A percentile compares a stretch with the other conserved stretches of the same genome.
These are phyloP conservation scores for Alexandromys fortis DNA, from an alignment of 2,113 vertebrate species.

Conservation along the genomic window DNA sequence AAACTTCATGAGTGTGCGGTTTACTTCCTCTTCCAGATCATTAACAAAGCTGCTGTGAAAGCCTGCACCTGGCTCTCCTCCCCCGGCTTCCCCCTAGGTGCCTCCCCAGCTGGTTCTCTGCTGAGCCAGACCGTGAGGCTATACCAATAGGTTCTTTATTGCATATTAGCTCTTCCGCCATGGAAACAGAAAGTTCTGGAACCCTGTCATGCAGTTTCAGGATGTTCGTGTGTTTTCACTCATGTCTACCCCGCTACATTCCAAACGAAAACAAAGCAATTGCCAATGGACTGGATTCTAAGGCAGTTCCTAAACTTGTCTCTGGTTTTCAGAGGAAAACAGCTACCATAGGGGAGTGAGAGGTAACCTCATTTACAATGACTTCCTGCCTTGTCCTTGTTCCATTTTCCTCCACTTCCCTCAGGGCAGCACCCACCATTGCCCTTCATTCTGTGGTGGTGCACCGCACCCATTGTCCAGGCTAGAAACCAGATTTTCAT, in stretches of 20 bases:
- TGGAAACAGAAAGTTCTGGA: background rate
- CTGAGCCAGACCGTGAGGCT: slow-evolving; percentile 15
- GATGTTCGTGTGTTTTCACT: background rate
- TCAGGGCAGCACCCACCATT: fast-evolving
- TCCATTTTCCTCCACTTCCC: fast-evolving
- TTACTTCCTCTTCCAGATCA: slow-evolving; percentile 65
- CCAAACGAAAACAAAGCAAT: background rate
- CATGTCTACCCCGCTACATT: background rate
- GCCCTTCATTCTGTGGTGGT: background rate
- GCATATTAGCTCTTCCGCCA: background rate
- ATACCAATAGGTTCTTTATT: background rate
- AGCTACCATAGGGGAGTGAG: background rate
- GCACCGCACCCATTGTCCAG: fast-evolving
- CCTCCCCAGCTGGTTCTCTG: slow-evolving; percentile 40
- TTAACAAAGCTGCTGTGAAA: slow-evolving; percentile 61
- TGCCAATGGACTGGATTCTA: background rate
- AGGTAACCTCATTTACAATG: background rate
- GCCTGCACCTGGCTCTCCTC: slow-evolving; percentile 64
- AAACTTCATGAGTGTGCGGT: slow-evolving; percentile 73
- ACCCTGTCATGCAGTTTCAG: background rate
- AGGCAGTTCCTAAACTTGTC: background rate
- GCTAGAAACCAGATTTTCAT: background rate
- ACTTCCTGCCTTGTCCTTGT: too few species aligned
- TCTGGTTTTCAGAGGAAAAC: background rate
- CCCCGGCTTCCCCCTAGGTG: background rate